Evolutionary conservation across 1,140 invertebrate species (phyloP), one percentile per base, ranked within the genome.

Genomic region (Meloidogyne hapla): DNA sequence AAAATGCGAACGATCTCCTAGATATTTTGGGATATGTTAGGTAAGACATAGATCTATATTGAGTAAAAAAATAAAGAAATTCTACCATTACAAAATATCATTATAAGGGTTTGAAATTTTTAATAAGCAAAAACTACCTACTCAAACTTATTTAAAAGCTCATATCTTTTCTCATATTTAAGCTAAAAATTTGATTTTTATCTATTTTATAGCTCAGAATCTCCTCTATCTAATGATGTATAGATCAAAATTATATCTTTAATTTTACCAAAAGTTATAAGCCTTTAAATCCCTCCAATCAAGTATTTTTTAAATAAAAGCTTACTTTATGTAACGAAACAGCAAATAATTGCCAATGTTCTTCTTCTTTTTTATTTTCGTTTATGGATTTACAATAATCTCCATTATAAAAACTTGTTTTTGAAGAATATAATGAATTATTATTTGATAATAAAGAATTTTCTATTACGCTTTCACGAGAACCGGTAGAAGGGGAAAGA

Each of bases 291-390:
- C 4, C 6, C 48, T 9, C 6, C 48, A 33, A 33, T 33, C 33
- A 33, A 33, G 33, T 8, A 33, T 33, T 33, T 33, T 33, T 33
- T 33, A 21, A n/a, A 56, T 0, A 8, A 56, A n/a, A 15, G 2
- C 70, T 63, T 15, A 64, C 70, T 21, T 64, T 73, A 26, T 73
- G 70, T 6, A 73, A 64, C 4, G 70, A 63, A 10, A 73, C 64
- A 33, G 70, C 70, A 38, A 73, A 73, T 33, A 73, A 62, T 38
- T 73, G 70, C 70, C 70, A 73, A 33, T 73, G 56, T 62, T 73
- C 56, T 64, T 64, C 40, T 5, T 56, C 18, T 56, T 56, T 56
- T 40, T 73, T 64, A 28, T 38, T 73, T 21, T 28, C 56, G 21
- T 73, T 73, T 12, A 21, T 73, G n/a, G 21, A 63, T 21, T 28